Percentiles rank a stretch among this genome's conserved stretches.
Conservation (phyloP, 37 sponge, comb jelly and placozoan genomes). For the Spongilla lacustris region DNA sequence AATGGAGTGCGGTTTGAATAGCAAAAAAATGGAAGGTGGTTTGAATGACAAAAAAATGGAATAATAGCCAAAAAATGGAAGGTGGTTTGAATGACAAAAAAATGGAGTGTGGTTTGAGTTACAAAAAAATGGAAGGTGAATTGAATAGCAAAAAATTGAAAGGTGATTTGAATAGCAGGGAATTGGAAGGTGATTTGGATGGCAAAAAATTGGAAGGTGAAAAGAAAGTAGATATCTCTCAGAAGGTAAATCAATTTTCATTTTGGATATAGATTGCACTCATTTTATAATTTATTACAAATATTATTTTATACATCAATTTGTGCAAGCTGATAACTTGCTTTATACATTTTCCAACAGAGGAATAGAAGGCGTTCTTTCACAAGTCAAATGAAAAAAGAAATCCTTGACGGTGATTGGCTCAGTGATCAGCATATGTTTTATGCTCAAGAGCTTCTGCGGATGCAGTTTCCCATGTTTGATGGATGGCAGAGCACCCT, state of each 20-base stretch:
- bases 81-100: background rate
- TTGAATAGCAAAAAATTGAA: background rate
- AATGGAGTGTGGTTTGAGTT: background rate
- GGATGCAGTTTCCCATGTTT: constrained; percentile 1
- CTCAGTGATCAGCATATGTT: background rate
- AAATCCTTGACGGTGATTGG: background rate
- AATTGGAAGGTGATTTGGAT: background rate
- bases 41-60: background rate
- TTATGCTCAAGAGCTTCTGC: background rate
- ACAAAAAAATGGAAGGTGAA: background rate
- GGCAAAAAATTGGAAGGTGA: background rate
- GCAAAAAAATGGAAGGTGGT: background rate
- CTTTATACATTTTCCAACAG: background rate
- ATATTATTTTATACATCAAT: background rate
- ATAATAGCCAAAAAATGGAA: background rate
- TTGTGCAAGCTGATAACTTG: constrained; percentile 1
- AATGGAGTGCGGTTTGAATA: background rate
- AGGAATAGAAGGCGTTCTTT: background rate
- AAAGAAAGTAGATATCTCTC: background rate
- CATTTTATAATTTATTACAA: background rate
- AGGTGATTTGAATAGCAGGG: background rate
- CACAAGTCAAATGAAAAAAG: background rate
- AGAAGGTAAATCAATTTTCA: background rate
- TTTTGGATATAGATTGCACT: background rate
- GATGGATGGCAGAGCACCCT: constrained; percentile 1